A percentile compares a stretch with the other conserved stretches of the same genome.
Evolutionary conservation across 2,888 invertebrate genomes (phyloP).

Genomic region (Troilus luridus): DNA sequence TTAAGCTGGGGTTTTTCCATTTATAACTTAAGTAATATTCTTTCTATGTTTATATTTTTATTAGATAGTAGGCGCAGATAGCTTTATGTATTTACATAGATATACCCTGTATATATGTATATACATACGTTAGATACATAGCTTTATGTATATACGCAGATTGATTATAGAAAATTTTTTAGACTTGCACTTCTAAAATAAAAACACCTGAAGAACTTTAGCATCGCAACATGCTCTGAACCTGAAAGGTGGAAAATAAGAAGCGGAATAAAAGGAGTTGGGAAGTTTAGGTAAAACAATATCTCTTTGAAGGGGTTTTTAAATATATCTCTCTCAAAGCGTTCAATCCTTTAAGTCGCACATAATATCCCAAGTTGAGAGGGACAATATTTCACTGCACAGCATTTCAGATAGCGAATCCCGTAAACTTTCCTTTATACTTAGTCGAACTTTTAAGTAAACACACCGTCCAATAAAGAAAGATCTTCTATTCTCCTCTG

Average conservation of each 20-base stretch:
- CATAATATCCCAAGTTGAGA: constrained; percentile 1
- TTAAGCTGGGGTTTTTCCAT: no score
- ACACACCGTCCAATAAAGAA: not conserved
- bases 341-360: constrained; percentile 43
- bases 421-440: not conserved
- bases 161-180: no score
- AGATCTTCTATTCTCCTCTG: not conserved
- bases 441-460: constrained; percentile 26
- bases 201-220: not conserved
- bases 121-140: no score
- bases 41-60: no score
- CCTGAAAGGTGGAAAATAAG: not conserved
- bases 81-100: no score
- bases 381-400: not conserved
- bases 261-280: not conserved
- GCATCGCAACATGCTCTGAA: not conserved
- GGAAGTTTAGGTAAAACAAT: constrained; percentile 16
- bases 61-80: no score
- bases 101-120: no score
- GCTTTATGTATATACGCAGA: no score
- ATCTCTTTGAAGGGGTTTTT: constrained; percentile 21
- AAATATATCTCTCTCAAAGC: constrained; percentile 19
- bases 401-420: not conserved
- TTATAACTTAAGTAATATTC: no score
- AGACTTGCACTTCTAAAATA: not conserved